These are phyloP conservation scores for Philopotamus ludificatus DNA, from an alignment of 1,140 invertebrate genomes.

Conservation along the genomic window DNA sequence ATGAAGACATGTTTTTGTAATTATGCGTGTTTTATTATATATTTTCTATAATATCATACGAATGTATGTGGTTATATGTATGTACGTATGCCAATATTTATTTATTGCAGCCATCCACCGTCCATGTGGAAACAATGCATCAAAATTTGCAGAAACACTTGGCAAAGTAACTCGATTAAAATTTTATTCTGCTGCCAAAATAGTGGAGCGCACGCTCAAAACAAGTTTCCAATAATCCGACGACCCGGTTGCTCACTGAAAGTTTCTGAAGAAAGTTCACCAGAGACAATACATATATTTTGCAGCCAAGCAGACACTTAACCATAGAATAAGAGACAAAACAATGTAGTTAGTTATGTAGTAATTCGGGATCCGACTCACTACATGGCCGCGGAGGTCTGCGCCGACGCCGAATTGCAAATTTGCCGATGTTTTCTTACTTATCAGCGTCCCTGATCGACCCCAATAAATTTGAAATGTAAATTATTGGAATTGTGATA, in stretches of 20 bases:
- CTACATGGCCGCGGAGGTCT: too few species aligned
- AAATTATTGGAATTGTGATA: too few species aligned
- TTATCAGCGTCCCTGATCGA: too few species aligned
- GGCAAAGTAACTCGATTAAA: too few species aligned
- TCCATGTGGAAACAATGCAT: neutral
- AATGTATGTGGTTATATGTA: too few species aligned
- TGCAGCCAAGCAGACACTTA: constrained; percentile 20
- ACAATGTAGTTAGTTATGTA: constrained; percentile 35
- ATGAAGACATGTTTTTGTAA: neutral
- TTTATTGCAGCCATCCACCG: neutral
- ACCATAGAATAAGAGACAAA: constrained; percentile 36
- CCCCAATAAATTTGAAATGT: too few species aligned
- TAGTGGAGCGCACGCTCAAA: neutral
- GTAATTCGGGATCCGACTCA: too few species aligned
- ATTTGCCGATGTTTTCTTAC: too few species aligned
- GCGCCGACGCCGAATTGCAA: too few species aligned
- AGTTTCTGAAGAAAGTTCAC: constrained; percentile 28
- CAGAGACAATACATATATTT: constrained; percentile 33
- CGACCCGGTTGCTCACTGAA: constrained; percentile 14
- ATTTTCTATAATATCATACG: too few species aligned
- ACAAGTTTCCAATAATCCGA: constrained; percentile 21
- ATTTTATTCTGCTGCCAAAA: neutral
- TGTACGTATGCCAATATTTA: neutral
- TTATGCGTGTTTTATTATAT: too few species aligned
- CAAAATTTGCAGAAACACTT: neutral